Conservation (phyloP, 2,113 vertebrate genomes). For the Raphicerus campestris region DNA sequence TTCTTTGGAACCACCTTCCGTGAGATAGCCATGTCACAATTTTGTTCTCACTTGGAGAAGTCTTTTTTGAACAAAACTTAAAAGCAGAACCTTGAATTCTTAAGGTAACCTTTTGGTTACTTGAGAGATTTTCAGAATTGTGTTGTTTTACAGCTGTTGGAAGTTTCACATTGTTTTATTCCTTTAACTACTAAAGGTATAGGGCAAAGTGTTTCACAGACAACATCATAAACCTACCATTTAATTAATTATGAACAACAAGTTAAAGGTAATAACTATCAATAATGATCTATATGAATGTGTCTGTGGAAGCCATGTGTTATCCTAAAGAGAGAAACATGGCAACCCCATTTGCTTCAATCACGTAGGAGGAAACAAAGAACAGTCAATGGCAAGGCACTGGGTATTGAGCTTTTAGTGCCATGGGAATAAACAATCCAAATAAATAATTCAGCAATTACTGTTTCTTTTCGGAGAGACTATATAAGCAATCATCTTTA, state of each 20-base stretch:
- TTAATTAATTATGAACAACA: slow-evolving; percentile 58
- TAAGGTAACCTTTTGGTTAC: neutral
- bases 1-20: neutral
- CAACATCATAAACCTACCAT: slow-evolving; percentile 1
- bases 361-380: neutral
- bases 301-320: neutral
- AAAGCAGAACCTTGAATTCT: neutral
- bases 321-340: neutral
- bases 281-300: neutral
- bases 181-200: slow-evolving; percentile 67
- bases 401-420: neutral
- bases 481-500: neutral
- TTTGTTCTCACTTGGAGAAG: neutral
- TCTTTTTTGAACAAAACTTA: neutral
- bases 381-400: neutral
- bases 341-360: slow-evolving; percentile 7
- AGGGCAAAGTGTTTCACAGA: slow-evolving; percentile 52
- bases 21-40: neutral
- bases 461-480: neutral
- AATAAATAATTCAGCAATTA: slow-evolving; percentile 39
- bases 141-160: neutral
- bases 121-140: neutral
- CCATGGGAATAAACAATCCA: neutral
- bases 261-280: slow-evolving; percentile 51
- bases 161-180: slow-evolving; percentile 35